Conservation (phyloP, 1,140 invertebrate genomes). For the Diorhabda carinulata region DNA sequence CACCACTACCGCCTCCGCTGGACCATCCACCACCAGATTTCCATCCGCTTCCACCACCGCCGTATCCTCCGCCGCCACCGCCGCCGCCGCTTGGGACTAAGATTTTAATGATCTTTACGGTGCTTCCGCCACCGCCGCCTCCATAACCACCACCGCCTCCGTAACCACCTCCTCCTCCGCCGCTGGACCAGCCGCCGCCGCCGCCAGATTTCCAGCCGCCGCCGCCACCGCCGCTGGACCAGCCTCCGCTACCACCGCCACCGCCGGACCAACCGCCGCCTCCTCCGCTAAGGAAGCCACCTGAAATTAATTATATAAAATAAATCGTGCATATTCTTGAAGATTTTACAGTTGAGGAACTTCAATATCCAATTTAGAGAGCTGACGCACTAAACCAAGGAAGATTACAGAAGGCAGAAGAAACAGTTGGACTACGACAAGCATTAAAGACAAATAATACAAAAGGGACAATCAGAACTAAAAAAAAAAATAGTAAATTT, state of each 20-base stretch:
- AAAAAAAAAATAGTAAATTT: no score
- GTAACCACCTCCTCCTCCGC: neutral
- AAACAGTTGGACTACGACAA: no score
- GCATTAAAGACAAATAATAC: no score
- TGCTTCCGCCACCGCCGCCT: neutral
- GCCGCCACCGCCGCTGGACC: neutral
- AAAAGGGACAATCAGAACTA: no score
- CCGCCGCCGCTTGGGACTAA: neutral
- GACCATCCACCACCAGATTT: slow-evolving; percentile 7
- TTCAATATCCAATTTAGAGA: no score
- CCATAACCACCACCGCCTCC: slow-evolving; percentile 3
- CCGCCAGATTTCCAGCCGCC: slow-evolving; percentile 1
- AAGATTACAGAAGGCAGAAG: no score
- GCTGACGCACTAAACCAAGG: no score
- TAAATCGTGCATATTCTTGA: no score
- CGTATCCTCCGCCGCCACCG: slow-evolving; percentile 5
- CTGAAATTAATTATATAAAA: neutral
- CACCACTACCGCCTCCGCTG: slow-evolving; percentile 8
- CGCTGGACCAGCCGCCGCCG: neutral
- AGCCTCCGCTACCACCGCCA: neutral
- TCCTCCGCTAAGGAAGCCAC: slow-evolving; percentile 7
- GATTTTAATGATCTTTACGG: neutral
- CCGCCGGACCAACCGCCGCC: slow-evolving; percentile 3
- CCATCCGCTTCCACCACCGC: slow-evolving; percentile 8
- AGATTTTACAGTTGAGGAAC: no score